Base-by-base conservation (phyloP, 1,140 invertebrate species). In the Theocolax elegans region DNA sequence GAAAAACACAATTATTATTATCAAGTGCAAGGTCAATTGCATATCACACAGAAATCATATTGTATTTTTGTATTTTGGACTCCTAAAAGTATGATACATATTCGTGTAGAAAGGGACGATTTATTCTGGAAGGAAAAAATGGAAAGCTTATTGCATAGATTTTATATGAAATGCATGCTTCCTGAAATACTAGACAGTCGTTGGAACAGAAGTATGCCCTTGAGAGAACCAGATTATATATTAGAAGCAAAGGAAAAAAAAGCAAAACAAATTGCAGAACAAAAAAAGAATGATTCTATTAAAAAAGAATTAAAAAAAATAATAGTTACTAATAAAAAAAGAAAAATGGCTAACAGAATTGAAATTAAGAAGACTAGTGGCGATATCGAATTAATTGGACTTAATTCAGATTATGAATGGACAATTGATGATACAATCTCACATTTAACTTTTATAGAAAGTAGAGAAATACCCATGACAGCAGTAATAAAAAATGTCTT, bases 21-120 rank as follows among this genome's bases (percentile, higher is more conserved):
- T 23, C 25, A 51, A 51, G 68, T 85, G 40, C 81, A 84, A 65
- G 81, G 81, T 21, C 83, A 86, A 62, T 53, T 86, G 13, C 76
- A 76, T 31, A 68, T 86, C 0, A 83, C 80, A 1, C 69, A 75
- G 23, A 27, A 76, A 46, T 49, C 73, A 12, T 82, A 78, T 66
- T 83, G 82, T 69, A 77, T 85, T 56, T 82, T 85, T 72, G 74
- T 73, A 19, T 48, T 85, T 0, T 86, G 77, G 74, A 78, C 80
- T 17, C n/a, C 48, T n/a, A 70, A 68, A 27, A 63, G 54, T 31
- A 40, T 77, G 42, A 65, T 65, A 25, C 12, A 62, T 17, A 23
- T 72, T 17, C 44, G 44, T 7, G 73, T 77, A n/a, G 13, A 67
- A 51, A 63, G 72, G 58, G 49, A 78, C 59, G 72, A 76, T 51